Base-by-base conservation (phyloP, 2,888 invertebrate genomes). In the Incurvaria masculella region DNA sequence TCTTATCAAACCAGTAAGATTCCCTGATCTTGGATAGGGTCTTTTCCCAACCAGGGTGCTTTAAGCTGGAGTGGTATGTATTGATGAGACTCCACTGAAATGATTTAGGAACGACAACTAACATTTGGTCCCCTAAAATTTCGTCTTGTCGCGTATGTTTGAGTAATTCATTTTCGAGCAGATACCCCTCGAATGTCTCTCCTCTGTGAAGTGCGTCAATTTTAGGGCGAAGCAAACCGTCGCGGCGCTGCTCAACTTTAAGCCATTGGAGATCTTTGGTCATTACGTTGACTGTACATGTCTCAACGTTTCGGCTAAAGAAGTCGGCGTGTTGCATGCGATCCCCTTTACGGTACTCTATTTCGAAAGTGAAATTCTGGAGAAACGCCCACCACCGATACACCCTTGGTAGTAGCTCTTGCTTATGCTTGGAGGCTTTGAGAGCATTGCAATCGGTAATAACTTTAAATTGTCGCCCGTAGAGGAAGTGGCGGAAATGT, bases 301-400 rank as follows among this genome's bases (percentile, higher is more conserved):
- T 10, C 2, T 2, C 21, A 0, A 55, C 57, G 21, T 60, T 59
- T 40, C 60, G 44, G 6, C 58, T 59, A 1, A 61, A 46, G 14
- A 23, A 23, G 18, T 61, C 59, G 0, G 55, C 61, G 20, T 59
- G 59, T 11, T 55, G 54, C 55, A 61, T 55, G 0, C 27, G 2
- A 1, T 55, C 51, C 1, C 58, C 57, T 44, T 57, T 50, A 0
- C 49, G 14, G 18, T 61, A 56, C 0, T 54, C 21, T 0, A 61
- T 56, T 1, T 56, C 51, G 26, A 58, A 58, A 2, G 55, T 45
- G 26, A 38, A 61, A 27, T 58, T 57, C 50, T 62, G 60, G 0
- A 63, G 39, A 42, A 42, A 62, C 0, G 59, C 53, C 60, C 61
- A 63, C 61, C 61, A 62, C 1, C 61, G 27, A 44, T 59, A 55